phyloP scores from a whole-genome alignment of 2,888 invertebrate species.

The Melanargia galathea region DNA sequence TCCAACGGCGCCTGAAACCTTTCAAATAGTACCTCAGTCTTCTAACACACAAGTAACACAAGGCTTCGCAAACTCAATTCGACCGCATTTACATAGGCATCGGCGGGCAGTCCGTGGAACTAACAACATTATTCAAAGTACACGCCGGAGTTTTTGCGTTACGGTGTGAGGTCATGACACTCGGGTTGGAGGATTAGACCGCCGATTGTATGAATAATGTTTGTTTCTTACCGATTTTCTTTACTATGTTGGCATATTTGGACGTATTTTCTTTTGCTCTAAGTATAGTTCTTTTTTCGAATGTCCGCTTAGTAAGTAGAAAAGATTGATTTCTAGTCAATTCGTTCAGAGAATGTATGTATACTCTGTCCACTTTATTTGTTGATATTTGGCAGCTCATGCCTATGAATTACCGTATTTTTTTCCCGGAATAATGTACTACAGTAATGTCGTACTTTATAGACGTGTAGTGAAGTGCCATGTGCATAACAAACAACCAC shows the following conservation, averaged over 20 bases:
- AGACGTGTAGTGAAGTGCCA: no score
- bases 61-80: constrained; percentile 58
- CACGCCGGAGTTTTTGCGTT: constrained; percentile 59
- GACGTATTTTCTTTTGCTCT: constrained; percentile 2
- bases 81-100: constrained; percentile 70
- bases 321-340: neutral
- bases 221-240: constrained; percentile 40
- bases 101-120: constrained; percentile 64
- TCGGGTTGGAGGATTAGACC: constrained; percentile 39
- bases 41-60: constrained; percentile 15
- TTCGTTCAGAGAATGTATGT: no score
- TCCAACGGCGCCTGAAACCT: neutral
- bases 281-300: neutral
- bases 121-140: constrained; percentile 79
- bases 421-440: no score
- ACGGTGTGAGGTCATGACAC: constrained; percentile 48
- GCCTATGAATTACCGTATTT: no score
- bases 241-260: constrained; percentile 3
- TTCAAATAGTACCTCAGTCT: constrained; percentile 6
- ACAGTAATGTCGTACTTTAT: no score
- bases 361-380: no score
- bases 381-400: no score
- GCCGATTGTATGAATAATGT: constrained; percentile 57
- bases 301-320: neutral
- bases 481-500: no score